These are phyloP conservation scores for Pandemis heparana DNA, from an alignment of 2,888 invertebrate genomes.

Conservation along the genomic window DNA sequence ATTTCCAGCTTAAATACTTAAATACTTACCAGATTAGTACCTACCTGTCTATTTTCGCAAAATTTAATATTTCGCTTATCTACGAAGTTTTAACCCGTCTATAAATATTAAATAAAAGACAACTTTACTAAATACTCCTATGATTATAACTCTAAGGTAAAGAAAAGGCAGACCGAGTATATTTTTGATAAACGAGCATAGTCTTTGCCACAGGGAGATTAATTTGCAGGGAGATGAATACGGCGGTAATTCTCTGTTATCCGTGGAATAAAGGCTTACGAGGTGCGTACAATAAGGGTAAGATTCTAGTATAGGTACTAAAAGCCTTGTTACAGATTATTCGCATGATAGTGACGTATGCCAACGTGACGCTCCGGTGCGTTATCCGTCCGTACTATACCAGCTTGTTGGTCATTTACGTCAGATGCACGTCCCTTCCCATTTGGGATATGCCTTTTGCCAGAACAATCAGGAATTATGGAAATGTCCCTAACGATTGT, in stretches of 20 bases:
- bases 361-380: background rate
- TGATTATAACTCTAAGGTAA: constrained; percentile 7
- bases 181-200: constrained; percentile 52
- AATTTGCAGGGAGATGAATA: constrained; percentile 52
- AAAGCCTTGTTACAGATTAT: constrained; percentile 13
- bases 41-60: constrained; percentile 26
- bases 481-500: background rate
- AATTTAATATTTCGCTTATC: constrained; percentile 22
- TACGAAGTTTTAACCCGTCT: background rate
- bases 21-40: constrained; percentile 30
- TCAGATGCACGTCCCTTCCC: background rate
- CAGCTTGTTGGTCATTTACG: background rate
- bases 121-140: background rate
- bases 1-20: constrained; percentile 42
- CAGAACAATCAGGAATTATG: background rate
- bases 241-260: constrained; percentile 51
- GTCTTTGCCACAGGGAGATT: constrained; percentile 51
- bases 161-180: constrained; percentile 43
- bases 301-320: background rate
- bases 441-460: constrained; percentile 7
- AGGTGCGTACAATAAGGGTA: background rate
- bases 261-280: background rate
- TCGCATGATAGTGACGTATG: constrained; percentile 10
- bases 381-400: constrained; percentile 6
- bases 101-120: background rate